phyloP scores from a whole-genome alignment of 1,140 invertebrate genomes.

The Nasonia giraulti region DNA sequence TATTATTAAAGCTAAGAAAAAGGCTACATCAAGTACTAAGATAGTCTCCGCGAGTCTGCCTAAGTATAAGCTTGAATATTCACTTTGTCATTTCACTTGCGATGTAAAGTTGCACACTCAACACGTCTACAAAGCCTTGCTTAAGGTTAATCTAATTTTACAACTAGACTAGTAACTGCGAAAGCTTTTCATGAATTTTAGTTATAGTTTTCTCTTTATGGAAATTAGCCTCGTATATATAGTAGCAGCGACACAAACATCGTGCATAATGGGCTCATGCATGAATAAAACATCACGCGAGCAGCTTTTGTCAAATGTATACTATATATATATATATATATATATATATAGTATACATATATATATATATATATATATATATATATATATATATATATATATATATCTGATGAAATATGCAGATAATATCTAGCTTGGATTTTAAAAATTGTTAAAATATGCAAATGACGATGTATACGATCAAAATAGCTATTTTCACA shows the following conservation, averaged over 20 bases:
- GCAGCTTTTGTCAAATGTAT: constrained; percentile 4
- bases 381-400: too few relatives aligned
- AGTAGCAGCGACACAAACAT: not conserved
- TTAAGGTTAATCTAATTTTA: constrained; percentile 2
- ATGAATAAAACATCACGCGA: constrained; percentile 4
- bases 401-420: not conserved
- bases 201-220: constrained; percentile 1
- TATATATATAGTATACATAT: too few relatives aligned
- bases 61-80: not conserved
- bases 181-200: constrained; percentile 10
- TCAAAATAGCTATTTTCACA: not conserved
- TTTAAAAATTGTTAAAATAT: constrained; percentile 12
- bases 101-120: not conserved
- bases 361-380: too few relatives aligned
- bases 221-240: not conserved
- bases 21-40: not conserved
- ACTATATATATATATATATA: not conserved
- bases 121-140: not conserved
- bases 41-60: not conserved
- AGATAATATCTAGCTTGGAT: not conserved
- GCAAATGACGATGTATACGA: not conserved
- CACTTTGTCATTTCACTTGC: not conserved
- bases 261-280: not conserved
- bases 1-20: not conserved
- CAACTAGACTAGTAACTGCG: not conserved